These are phyloP conservation scores for Stomorhina lunata DNA, from an alignment of 2,888 invertebrate species.

Conservation along the genomic window DNA sequence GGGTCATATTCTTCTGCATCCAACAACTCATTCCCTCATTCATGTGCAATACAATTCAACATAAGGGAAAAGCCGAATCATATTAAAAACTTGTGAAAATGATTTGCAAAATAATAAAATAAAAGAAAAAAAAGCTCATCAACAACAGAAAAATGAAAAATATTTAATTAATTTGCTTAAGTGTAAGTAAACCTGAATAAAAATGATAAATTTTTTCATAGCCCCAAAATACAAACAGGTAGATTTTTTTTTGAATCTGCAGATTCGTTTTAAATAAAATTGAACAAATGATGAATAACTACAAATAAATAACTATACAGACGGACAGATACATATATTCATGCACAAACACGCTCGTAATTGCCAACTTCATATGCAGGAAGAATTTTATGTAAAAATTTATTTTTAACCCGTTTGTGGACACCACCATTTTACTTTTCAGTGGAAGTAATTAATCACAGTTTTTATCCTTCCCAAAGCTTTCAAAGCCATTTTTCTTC, in stretches of 20 bases:
- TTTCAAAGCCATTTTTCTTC: too few species aligned
- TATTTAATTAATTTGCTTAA: slow-evolving; percentile 65
- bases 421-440: not conserved
- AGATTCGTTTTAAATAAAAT: too few species aligned
- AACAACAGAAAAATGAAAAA: slow-evolving; percentile 35
- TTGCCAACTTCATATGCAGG: too few species aligned
- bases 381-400: slow-evolving; percentile 17
- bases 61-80: slow-evolving; percentile 5
- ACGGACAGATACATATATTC: not conserved
- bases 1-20: slow-evolving; percentile 21
- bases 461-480: too few species aligned
- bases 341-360: not conserved
- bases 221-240: slow-evolving; percentile 7
- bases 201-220: slow-evolving; percentile 40
- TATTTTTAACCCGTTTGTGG: slow-evolving; percentile 13
- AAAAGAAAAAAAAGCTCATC: not conserved
- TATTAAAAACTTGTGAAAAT: slow-evolving; percentile 22
- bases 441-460: not conserved
- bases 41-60: slow-evolving; percentile 13
- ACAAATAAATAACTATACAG: slow-evolving; percentile 22
- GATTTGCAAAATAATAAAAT: slow-evolving; percentile 41
- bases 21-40: slow-evolving; percentile 10
- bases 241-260: too few species aligned
- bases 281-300: slow-evolving; percentile 26
- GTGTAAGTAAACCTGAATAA: slow-evolving; percentile 60